phyloP scores from a whole-genome alignment of 2,888 invertebrate species.

The Callyntrura guangdongensis region DNA sequence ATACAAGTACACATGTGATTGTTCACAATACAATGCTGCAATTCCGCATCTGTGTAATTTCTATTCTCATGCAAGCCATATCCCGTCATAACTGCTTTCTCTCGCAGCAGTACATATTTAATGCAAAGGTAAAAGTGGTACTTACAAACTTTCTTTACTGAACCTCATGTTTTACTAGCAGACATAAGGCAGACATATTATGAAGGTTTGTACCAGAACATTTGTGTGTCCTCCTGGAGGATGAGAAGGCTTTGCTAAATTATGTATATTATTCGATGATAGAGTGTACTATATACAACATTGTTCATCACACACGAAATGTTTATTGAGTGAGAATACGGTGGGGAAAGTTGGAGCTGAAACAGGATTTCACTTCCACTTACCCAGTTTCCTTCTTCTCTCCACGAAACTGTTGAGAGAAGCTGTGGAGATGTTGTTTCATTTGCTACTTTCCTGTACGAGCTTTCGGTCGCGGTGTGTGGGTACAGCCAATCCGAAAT shows the following conservation, averaged over 20 bases:
- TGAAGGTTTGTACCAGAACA: neutral
- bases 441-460: neutral
- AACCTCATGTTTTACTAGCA: neutral
- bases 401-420: neutral
- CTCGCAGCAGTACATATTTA: neutral
- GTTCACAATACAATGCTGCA: neutral
- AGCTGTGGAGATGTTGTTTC: conserved; percentile 8
- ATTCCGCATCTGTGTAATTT: neutral
- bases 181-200: too few relatives aligned
- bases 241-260: neutral
- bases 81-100: neutral
- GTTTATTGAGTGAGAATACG: conserved; percentile 53
- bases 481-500: neutral
- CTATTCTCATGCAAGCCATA: neutral
- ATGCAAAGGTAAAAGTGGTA: conserved; percentile 5
- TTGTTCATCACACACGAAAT: conserved; percentile 26
- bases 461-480: neutral
- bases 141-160: conserved; percentile 27
- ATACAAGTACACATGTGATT: conserved; percentile 5
- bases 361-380: conserved; percentile 27
- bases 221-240: neutral
- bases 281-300: neutral
- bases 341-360: conserved; percentile 28
- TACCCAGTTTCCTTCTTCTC: neutral
- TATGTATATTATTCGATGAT: neutral